Percentiles rank a stretch among this genome's conserved stretches.
Conservation (phyloP, 2,888 invertebrate genomes). For the Marronus borbonicus region DNA sequence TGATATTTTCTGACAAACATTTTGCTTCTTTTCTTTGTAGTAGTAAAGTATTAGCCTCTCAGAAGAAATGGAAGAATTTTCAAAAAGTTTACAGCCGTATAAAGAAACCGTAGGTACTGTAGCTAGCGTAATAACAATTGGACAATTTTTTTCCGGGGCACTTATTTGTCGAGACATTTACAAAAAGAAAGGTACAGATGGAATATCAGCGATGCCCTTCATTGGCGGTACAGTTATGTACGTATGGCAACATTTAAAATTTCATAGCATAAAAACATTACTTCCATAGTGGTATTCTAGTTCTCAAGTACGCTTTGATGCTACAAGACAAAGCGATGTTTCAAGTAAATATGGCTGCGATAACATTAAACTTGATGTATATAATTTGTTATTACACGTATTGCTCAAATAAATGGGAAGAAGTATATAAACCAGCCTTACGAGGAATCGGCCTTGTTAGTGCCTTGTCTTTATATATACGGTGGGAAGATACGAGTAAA, state of each 20-base stretch:
- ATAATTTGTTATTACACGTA: constrained; percentile 79
- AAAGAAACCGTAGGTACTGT: constrained; percentile 78
- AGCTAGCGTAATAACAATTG: constrained; percentile 84
- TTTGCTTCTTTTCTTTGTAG: too few relatives aligned
- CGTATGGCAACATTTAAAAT: constrained; percentile 68
- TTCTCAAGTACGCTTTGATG: constrained; percentile 83
- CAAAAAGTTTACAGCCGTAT: constrained; percentile 75
- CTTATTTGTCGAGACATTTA: constrained; percentile 83
- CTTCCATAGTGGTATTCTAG: constrained; percentile 78
- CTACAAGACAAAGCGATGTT: constrained; percentile 84
- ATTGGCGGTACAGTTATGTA: constrained; percentile 85
- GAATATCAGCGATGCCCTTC: constrained; percentile 80
- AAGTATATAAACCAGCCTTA: constrained; percentile 75
- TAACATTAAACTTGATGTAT: constrained; percentile 80
- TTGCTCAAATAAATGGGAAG: constrained; percentile 71
- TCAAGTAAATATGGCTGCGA: constrained; percentile 83
- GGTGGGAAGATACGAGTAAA: constrained; percentile 77
- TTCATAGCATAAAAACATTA: neutral
- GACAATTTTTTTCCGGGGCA: constrained; percentile 87
- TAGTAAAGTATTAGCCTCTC: neutral
- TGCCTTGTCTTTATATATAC: constrained; percentile 77
- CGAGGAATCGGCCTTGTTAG: constrained; percentile 74
- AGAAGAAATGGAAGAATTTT: constrained; percentile 71
- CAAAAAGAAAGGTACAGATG: constrained; percentile 78
- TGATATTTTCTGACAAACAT: too few relatives aligned